Percentiles rank a stretch among this genome's conserved stretches.
These are phyloP conservation scores for Exephanes ischioxanthus DNA, from an alignment of 2,888 invertebrate genomes.

Conservation along the genomic window DNA sequence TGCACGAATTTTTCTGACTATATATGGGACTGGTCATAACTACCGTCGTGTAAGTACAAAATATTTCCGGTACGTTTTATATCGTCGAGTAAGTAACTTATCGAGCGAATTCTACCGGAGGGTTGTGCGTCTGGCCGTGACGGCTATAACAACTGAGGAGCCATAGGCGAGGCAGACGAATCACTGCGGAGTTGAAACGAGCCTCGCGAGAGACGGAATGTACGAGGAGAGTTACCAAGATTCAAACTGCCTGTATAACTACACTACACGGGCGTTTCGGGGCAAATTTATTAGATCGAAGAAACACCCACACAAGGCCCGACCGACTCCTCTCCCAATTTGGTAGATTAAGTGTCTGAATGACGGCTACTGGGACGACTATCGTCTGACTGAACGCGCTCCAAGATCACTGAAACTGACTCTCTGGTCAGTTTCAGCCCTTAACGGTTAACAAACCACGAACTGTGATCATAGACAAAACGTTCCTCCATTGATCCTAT, in stretches of 20 bases:
- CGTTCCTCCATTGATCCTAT: conserved; percentile 26
- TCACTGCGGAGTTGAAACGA: conserved; percentile 31
- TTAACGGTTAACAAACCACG: conserved; percentile 55
- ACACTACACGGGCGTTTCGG: not conserved
- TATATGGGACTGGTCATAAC: not conserved
- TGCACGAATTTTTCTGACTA: not conserved
- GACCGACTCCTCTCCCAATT: conserved; percentile 54
- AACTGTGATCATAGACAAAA: not conserved
- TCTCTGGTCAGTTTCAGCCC: too few relatives aligned
- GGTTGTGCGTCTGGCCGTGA: conserved; percentile 17
- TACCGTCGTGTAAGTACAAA: not conserved
- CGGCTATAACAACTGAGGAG: conserved; percentile 26
- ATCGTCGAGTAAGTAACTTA: conserved; percentile 8
- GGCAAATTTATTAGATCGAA: conserved; percentile 59
- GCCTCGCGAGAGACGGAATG: conserved; percentile 30
- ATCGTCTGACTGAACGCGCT: conserved; percentile 57
- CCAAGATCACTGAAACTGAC: conserved; percentile 54
- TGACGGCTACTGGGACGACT: conserved; percentile 53
- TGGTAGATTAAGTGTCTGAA: conserved; percentile 46
- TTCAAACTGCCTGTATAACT: not conserved
- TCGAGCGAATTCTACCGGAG: conserved; percentile 15
- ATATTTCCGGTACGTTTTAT: not conserved
- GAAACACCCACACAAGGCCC: conserved; percentile 30
- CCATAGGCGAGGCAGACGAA: conserved; percentile 23
- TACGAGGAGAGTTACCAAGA: conserved; percentile 25